Evolutionary conservation across 1,140 invertebrate genomes (phyloP).

Genomic region (Lordiphosa stackelbergi): DNA sequence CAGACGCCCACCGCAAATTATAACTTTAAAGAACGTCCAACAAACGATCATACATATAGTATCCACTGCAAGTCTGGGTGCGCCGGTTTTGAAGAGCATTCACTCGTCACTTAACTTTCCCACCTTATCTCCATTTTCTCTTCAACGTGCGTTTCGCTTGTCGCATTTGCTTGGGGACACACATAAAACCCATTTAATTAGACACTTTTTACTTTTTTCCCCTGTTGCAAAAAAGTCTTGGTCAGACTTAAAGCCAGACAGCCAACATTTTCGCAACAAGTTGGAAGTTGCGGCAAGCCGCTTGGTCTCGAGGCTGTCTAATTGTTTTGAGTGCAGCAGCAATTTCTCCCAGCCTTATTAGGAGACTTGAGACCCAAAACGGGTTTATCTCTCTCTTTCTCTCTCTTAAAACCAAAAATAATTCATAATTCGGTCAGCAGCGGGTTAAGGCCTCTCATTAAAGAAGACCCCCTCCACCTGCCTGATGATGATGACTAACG

Average conservation of each 20-base stretch:
- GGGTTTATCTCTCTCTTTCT: constrained; percentile 30
- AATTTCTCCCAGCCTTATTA: constrained; percentile 64
- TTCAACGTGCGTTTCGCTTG: background rate
- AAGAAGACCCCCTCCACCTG: background rate
- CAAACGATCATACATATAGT: too few species aligned
- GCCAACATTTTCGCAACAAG: constrained; percentile 51
- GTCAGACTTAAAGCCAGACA: constrained; percentile 2
- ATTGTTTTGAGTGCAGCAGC: constrained; percentile 60
- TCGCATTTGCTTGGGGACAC: constrained; percentile 20
- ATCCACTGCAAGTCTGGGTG: too few species aligned
- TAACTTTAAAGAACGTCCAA: too few species aligned
- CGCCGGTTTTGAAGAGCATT: too few species aligned
- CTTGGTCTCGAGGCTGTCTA: constrained; percentile 36
- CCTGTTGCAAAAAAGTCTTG: constrained; percentile 8
- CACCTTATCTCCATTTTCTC: background rate
- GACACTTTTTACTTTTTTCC: constrained; percentile 56
- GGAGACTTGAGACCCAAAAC: constrained; percentile 33
- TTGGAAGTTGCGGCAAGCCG: constrained; percentile 34
- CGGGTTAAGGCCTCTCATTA: constrained; percentile 15
- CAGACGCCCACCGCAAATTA: too few species aligned
- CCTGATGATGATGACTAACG: constrained; percentile 15
- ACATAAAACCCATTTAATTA: constrained; percentile 47
- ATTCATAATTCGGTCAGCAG: constrained; percentile 32
- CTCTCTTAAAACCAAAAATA: constrained; percentile 10
- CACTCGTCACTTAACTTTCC: too few species aligned